Percentiles rank a stretch among this genome's conserved stretches.
These are phyloP conservation scores for Diadema setosum DNA, from an alignment of 35 echinoderm and acorn worm genomes.

Conservation along the genomic window DNA sequence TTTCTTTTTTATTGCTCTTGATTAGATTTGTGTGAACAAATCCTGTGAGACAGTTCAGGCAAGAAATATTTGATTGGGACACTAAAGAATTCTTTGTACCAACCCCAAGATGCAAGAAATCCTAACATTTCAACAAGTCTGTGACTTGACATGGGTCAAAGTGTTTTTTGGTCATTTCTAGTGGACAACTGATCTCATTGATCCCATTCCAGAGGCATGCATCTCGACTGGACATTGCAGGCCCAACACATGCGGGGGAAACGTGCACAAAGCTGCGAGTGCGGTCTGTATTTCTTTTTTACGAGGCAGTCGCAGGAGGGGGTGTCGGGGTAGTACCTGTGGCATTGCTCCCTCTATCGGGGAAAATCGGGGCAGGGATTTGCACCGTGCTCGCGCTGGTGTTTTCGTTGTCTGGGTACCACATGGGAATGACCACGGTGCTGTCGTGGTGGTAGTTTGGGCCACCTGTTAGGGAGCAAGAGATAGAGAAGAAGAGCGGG, in stretches of 20 bases:
- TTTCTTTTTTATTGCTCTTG: too few species aligned
- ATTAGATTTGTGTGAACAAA: too few species aligned
- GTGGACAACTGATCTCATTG: not conserved
- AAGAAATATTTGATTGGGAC: too few species aligned
- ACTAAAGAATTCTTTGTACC: too few species aligned
- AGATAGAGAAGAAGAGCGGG: not conserved
- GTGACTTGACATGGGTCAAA: not conserved
- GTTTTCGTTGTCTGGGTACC: conserved; percentile 38
- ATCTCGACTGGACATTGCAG: not conserved
- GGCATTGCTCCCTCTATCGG: not conserved
- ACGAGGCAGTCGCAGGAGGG: too few species aligned
- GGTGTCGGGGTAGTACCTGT: not conserved
- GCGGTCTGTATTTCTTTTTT: too few species aligned
- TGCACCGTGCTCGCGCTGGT: not conserved
- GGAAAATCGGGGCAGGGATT: not conserved
- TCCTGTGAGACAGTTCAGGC: too few species aligned
- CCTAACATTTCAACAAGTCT: too few species aligned
- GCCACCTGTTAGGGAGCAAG: not conserved
- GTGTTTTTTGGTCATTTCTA: not conserved
- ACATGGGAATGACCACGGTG: conserved; percentile 22
- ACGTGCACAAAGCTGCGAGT: not conserved
- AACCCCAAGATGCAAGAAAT: too few species aligned
- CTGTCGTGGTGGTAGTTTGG: not conserved
- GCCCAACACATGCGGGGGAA: not conserved
- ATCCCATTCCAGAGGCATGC: not conserved